Evolutionary conservation across 2,797 vertebrate genomes (phyloP).

Genomic region (Sorex maritimensis): DNA sequence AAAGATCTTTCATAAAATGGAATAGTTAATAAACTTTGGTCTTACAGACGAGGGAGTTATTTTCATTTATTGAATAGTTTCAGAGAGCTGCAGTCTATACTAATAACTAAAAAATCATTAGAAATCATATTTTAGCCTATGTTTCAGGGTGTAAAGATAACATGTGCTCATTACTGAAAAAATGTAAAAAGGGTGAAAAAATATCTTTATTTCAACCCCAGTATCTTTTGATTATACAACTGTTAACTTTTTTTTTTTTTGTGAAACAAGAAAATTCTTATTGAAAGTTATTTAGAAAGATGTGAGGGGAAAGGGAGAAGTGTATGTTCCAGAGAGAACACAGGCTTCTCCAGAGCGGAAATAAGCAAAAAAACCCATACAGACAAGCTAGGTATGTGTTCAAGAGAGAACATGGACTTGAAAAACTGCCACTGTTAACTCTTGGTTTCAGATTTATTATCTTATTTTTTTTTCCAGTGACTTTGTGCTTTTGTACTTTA

Average conservation of each 20-base stretch:
- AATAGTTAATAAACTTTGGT: not conserved
- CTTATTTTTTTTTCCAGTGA: not conserved
- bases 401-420: too few relatives aligned
- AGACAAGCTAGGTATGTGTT: too few relatives aligned
- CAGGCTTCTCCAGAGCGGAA: too few relatives aligned
- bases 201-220: not conserved
- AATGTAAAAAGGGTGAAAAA: conserved; percentile 2
- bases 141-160: conserved; percentile 29
- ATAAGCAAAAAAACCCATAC: too few relatives aligned
- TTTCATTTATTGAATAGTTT: conserved; percentile 55
- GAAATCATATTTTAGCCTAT: not conserved
- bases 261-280: too few relatives aligned
- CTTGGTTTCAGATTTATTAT: conserved; percentile 12
- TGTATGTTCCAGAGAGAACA: too few relatives aligned
- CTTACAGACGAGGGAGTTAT: not conserved
- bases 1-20: conserved; percentile 40
- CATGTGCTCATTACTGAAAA: conserved; percentile 22
- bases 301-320: too few relatives aligned
- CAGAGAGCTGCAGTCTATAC: conserved; percentile 3
- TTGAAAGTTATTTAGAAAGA: too few relatives aligned
- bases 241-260: too few relatives aligned
- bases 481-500: not conserved
- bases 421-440: not conserved
- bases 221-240: not conserved
- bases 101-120: not conserved